These are phyloP conservation scores for Scytalopus superciliaris DNA, from an alignment of 2,113 vertebrate species.

Conservation along the genomic window DNA sequence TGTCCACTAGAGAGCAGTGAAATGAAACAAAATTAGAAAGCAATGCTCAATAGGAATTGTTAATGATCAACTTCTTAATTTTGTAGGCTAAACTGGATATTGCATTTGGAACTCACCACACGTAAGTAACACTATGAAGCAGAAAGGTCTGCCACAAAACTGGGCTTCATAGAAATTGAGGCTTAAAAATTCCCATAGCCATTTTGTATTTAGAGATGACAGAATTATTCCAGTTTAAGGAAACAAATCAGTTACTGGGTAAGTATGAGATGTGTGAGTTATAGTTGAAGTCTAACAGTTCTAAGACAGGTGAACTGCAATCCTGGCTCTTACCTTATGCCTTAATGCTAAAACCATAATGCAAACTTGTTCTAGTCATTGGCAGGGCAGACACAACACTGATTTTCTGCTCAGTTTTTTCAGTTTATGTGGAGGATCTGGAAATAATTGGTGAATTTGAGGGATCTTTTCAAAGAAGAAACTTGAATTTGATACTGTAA, in stretches of 20 bases:
- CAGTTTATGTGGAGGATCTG: not conserved
- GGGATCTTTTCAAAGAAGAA: not conserved
- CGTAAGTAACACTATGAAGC: conserved; percentile 81
- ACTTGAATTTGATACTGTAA: not conserved
- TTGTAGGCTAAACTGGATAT: conserved; percentile 95
- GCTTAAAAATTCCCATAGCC: not conserved
- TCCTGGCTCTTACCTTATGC: not conserved
- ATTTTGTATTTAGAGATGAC: not conserved
- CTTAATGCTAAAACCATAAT: not conserved
- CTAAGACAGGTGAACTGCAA: not conserved
- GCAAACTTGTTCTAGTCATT: not conserved
- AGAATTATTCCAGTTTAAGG: not conserved
- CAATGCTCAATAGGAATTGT: not conserved
- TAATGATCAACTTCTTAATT: not conserved
- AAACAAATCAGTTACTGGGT: not conserved
- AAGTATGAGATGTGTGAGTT: not conserved
- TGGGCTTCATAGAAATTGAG: not conserved
- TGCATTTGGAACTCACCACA: conserved; percentile 97
- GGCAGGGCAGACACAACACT: not conserved
- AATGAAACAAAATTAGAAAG: not conserved
- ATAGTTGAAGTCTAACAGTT: not conserved
- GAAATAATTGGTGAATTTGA: not conserved
- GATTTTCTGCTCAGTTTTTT: not conserved
- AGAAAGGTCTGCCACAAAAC: not conserved
- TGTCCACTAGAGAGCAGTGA: conserved; percentile 72